Evolutionary conservation across 1,140 invertebrate genomes (phyloP), one percentile per base, ranked within the genome.

Genomic region (Nebria ingens): DNA sequence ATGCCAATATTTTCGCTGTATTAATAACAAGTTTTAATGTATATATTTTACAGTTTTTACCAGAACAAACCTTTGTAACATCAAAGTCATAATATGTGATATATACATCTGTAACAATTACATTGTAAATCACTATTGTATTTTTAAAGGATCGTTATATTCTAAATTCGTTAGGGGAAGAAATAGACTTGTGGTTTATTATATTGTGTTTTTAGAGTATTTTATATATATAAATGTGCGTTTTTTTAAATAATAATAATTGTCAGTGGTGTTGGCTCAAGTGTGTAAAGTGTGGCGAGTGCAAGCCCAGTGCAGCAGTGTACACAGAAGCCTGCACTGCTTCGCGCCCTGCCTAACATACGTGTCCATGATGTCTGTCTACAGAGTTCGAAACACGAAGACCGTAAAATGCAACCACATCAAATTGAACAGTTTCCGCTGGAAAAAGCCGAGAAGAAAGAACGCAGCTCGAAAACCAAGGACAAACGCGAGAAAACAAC

Each of bases 391-490:
- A 79, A 71, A 71, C 69, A 57, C 64, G 82, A 78, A 70, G 82
- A 75, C 63, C 72, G 65, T 66, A 82, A 73, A 53, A 71, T 55
- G 61, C 56, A 58, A 55, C n/a, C n/a, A n/a, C 65, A 61, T 38
- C 57, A 62, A 54, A 34, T 63, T 9, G 67, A 70, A 34, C 65
- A 62, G 59, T 45, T 45, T 45, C 59, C 61, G 49, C 57, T 61
- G 20, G 71, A 72, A 55, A 71, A 72, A 59, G 21, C 61, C 1
- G 84, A 79, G 65, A 88, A 83, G 70, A 86, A 81, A 66, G 84
- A 79, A 71, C 80, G 79, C 53, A 78, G 76, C 2, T 71, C 73
- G 64, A 86, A 84, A 68, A 75, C 66, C 58, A 86, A 82, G 76
- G 74, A 66, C 57, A 77, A 73, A 64, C 67, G 72, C 45, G 75